A percentile compares a stretch with the other conserved stretches of the same genome.
Conservation (phyloP, 2,888 invertebrate genomes). For the Lithophane ornitopus region DNA sequence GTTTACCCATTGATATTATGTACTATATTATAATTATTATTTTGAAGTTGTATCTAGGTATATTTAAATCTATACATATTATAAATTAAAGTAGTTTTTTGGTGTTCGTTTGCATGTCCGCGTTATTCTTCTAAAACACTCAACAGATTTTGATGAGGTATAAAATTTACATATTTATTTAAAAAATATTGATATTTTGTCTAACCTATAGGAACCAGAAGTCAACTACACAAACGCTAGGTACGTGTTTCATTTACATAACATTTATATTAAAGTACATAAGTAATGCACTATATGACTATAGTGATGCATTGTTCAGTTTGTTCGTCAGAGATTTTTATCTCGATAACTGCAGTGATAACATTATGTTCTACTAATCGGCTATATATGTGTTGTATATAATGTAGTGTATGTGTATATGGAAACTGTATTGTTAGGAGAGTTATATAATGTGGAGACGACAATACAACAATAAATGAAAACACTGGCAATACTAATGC, state of each 20-base stretch:
- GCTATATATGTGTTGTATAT: not conserved
- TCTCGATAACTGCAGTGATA: slow-evolving; percentile 28
- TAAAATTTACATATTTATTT: too few species aligned
- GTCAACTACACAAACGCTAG: not conserved
- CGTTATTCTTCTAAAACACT: too few species aligned
- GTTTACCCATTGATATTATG: not conserved
- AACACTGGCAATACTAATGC: too few species aligned
- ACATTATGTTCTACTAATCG: slow-evolving; percentile 24
- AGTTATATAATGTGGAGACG: too few species aligned
- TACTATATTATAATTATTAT: too few species aligned
- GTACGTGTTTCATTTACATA: slow-evolving; percentile 7
- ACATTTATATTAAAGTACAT: not conserved
- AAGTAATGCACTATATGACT: not conserved
- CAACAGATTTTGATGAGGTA: too few species aligned
- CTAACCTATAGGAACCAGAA: not conserved
- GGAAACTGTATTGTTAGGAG: not conserved
- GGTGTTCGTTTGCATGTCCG: too few species aligned
- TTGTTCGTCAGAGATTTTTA: slow-evolving; percentile 35
- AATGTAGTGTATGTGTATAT: not conserved
- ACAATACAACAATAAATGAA: too few species aligned
- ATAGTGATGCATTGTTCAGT: slow-evolving; percentile 43
- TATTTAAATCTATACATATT: too few species aligned
- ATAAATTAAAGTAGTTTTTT: too few species aligned
- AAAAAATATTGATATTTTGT: too few species aligned
- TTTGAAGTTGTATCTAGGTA: too few species aligned